Percentiles rank a stretch among this genome's conserved stretches.
Evolutionary conservation across 2,113 vertebrate genomes (phyloP).

Genomic region (Monopterus albus): DNA sequence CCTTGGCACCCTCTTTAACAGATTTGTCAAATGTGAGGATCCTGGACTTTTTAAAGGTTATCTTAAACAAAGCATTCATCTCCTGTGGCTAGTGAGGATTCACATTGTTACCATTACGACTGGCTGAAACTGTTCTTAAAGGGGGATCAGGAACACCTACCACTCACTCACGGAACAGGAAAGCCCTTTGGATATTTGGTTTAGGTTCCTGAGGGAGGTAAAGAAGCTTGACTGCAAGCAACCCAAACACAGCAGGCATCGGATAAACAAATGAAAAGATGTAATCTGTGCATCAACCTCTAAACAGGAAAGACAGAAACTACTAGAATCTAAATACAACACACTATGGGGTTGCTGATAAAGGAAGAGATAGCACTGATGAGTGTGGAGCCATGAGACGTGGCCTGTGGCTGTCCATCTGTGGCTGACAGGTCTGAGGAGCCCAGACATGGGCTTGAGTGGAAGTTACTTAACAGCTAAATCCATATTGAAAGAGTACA

Average conservation of each 20-base stretch:
- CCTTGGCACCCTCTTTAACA: neutral
- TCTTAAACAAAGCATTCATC: constrained; percentile 18
- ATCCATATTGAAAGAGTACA: neutral
- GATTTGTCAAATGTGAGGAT: constrained; percentile 10
- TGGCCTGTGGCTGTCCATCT: neutral
- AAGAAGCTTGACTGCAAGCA: constrained; percentile 26
- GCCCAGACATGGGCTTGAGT: neutral
- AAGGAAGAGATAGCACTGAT: constrained; percentile 7
- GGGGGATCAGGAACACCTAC: constrained; percentile 14
- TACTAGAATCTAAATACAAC: constrained; percentile 15
- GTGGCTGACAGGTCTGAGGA: neutral
- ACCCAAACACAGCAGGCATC: constrained; percentile 44
- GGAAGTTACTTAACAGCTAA: neutral
- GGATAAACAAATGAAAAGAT: constrained; percentile 50
- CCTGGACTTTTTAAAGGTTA: constrained; percentile 5
- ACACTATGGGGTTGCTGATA: constrained; percentile 7
- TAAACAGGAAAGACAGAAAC: constrained; percentile 17
- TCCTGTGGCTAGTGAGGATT: neutral
- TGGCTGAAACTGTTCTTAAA: neutral
- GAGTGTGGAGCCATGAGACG: neutral
- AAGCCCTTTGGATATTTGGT: constrained; percentile 19
- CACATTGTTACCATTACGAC: neutral
- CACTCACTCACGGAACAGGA: constrained; percentile 1
- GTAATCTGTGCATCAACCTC: constrained; percentile 43
- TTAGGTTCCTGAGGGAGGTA: constrained; percentile 23